Evolutionary conservation across 2,888 invertebrate species (phyloP), one percentile per base, ranked within the genome.

Genomic region (Ditula angustiorana): DNA sequence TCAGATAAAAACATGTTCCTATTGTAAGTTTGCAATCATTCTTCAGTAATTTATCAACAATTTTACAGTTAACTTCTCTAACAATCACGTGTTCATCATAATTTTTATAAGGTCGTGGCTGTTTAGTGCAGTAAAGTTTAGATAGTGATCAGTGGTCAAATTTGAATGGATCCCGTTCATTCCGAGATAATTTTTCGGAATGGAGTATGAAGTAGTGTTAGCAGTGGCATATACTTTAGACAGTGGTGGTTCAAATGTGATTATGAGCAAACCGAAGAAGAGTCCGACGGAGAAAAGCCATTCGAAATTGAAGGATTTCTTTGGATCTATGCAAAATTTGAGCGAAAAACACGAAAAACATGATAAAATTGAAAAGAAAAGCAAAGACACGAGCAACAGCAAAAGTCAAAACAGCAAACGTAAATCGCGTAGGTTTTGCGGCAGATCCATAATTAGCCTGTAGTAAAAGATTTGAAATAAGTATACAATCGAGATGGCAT

Each of bases 251-350:
- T 49, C 63, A 7, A 53, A 66, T 24, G 60, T 58, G 7, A 37
- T 64, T 10, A 68, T 70, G 69, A 69, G 72, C 53, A 75, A 71
- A 70, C 71, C 74, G 33, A 86, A 84, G 75, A 83, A 81, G 66
- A 87, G 81, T 67, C 84, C 87, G 0, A 79, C 82, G 50, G 88
- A 87, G 66, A 74, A 46, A 10, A 35, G 47, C 10, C 74, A 82
- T 57, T 79, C 77, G 1, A 88, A 80, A 64, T 62, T 87, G 0
- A 80, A 80, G 46, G 81, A 79, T 24, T 67, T 67, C 46, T 63
- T 63, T 11, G 63, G 67, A 5, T 57, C 66, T 1, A 53, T 58
- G 4, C 64, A 64, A 5, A 64, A 64, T 13, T 59, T 64, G 46
- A 44, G 21, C 33, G 63, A 63, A 2, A 63, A 63, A 52, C 57